Evolutionary conservation across 2,113 vertebrate genomes (phyloP).

Genomic region (Falcunculus frontatus): DNA sequence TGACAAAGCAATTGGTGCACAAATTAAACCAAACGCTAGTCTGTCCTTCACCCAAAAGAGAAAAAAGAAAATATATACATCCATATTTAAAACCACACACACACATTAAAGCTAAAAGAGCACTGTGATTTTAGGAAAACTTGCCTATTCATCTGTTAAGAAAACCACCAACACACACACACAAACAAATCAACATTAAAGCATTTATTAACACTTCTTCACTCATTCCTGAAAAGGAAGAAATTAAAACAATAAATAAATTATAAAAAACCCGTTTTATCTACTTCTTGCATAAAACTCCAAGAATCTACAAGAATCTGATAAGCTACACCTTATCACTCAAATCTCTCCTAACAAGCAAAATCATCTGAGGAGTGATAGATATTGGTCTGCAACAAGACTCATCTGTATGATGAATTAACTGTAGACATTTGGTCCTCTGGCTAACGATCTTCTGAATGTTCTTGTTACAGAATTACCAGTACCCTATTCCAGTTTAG

Average conservation of each 20-base stretch:
- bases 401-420: background rate
- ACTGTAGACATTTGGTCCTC: background rate
- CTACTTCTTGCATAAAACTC: background rate
- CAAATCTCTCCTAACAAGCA: background rate
- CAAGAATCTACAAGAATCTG: too few species aligned
- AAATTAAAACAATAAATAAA: background rate
- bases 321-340: background rate
- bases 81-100: background rate
- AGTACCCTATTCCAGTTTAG: background rate
- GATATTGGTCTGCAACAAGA: fast-evolving
- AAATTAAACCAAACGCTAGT: background rate
- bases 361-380: background rate
- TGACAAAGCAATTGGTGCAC: background rate
- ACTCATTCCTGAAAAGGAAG: background rate
- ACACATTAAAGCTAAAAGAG: background rate
- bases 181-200: background rate
- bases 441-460: background rate
- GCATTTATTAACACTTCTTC: background rate
- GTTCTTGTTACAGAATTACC: background rate
- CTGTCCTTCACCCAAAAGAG: background rate
- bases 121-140: background rate
- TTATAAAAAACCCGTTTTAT: background rate
- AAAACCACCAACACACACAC: background rate
- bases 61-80: background rate
- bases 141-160: background rate